Base-by-base conservation (phyloP, 2,113 vertebrate species). In the Urocitellus parryii region DNA sequence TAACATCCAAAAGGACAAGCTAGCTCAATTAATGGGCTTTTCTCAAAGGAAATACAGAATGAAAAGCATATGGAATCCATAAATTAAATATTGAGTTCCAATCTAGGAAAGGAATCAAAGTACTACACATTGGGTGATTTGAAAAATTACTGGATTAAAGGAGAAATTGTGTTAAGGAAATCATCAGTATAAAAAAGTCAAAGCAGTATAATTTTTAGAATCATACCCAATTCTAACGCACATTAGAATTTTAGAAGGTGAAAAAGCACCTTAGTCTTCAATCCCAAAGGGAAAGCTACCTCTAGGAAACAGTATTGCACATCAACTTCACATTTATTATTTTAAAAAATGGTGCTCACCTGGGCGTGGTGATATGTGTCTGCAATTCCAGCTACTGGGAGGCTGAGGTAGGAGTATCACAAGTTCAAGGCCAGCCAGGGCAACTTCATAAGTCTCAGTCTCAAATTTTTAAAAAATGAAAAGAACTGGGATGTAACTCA, bases 11-110 rank as follows among this genome's bases (percentile, higher is more conserved):
- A 45, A 97, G 97, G 95, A 96, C 96, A 98, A 97, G 98, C 95
- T 97, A 96, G 95, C 94, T 98, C 96, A 94, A 96, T 97, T 96
- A 98, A 97, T 96, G 76, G 93, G 58, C 80, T 98, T 98, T 96
- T 97, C 98, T 98, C 98, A 97, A 93, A 98, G 97, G 97, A 98
- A 97, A 70, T 22, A 65, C 93, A 98, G 84, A 96, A 97, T 96
- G 96, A 98, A 97, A 98, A 98, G 95, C 97, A 98, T 94, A 98
- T 27, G 91, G 96, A 45, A 97, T 97, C 95, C 86, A 70, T 81
- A 97, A 97, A 97, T 96, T 97, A 97, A 97, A 97, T 83, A 88
- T 85, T 97, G 97, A 92, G 39, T 53, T 86, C 20, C n/a, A 63
- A n/a, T 39, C n/a, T 42, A 45, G 37, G 53, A 81, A 86, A 80